phyloP scores from a whole-genome alignment of 2,113 vertebrate genomes.

The Lagenorhynchus albirostris region DNA sequence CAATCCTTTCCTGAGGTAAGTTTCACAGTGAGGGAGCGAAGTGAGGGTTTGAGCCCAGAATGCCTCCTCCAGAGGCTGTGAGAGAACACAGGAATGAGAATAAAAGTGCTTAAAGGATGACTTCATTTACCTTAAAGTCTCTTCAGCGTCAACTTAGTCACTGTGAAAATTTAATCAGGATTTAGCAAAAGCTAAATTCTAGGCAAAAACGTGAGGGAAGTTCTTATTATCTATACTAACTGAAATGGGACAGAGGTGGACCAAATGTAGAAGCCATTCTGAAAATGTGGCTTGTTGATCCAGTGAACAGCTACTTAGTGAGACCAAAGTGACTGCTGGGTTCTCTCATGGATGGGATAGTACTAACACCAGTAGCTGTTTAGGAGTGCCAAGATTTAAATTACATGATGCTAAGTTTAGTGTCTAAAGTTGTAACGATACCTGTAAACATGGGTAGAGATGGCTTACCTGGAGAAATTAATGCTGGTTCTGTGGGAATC shows the following conservation, averaged over 20 bases:
- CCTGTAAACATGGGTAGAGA: neutral
- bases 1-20: neutral
- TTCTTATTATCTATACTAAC: neutral
- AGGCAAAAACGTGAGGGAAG: neutral
- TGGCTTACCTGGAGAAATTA: slow-evolving; percentile 43
- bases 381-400: neutral
- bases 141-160: neutral
- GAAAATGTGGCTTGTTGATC: neutral
- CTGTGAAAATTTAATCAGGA: neutral
- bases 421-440: slow-evolving; percentile 3
- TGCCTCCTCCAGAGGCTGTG: neutral
- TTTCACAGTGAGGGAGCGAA: neutral
- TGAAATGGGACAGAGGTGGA: neutral
- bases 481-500: slow-evolving; percentile 80
- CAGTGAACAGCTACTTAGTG: neutral
- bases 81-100: neutral
- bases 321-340: neutral
- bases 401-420: neutral
- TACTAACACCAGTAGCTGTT: neutral
- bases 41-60: neutral
- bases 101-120: neutral
- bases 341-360: neutral
- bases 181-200: neutral
- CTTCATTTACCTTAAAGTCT: neutral
- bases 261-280: neutral